phyloP scores from a whole-genome alignment of 2,888 invertebrate genomes.

The Tinea trinotella region DNA sequence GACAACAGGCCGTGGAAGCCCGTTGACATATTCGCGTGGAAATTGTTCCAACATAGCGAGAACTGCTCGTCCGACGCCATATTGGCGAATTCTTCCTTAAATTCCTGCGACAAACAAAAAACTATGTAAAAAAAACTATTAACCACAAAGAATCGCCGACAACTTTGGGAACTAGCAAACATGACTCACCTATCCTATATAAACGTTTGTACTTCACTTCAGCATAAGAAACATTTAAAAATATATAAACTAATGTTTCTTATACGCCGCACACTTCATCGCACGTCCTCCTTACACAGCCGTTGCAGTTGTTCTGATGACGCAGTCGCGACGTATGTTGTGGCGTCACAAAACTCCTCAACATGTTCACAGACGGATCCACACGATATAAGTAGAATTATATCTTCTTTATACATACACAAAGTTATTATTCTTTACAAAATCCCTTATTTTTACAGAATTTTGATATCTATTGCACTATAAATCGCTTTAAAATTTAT shows the following conservation, averaged over 20 bases:
- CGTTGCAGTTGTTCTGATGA: slow-evolving; percentile 59
- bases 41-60: slow-evolving; percentile 83
- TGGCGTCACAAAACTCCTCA: slow-evolving; percentile 39
- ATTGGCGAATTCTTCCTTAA: slow-evolving; percentile 61
- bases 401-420: no score
- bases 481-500: no score
- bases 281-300: slow-evolving; percentile 62
- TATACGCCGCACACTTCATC: slow-evolving; percentile 38
- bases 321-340: slow-evolving; percentile 48
- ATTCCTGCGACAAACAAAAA: slow-evolving; percentile 38
- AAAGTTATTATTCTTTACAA: no score
- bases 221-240: slow-evolving; percentile 65
- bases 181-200: slow-evolving; percentile 58
- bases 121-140: not conserved
- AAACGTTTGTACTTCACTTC: slow-evolving; percentile 62
- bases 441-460: no score
- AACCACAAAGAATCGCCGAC: not conserved
- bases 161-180: no score
- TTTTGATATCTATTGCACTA: no score
- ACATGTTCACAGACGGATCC: slow-evolving; percentile 2
- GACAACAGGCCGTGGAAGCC: slow-evolving; percentile 80
- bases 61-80: slow-evolving; percentile 83
- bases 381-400: no score
- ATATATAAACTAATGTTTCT: slow-evolving; percentile 45
- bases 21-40: slow-evolving; percentile 80